Evolutionary conservation across 1,140 invertebrate species (phyloP), one percentile per base, ranked within the genome.

Genomic region (Zophobas morio): DNA sequence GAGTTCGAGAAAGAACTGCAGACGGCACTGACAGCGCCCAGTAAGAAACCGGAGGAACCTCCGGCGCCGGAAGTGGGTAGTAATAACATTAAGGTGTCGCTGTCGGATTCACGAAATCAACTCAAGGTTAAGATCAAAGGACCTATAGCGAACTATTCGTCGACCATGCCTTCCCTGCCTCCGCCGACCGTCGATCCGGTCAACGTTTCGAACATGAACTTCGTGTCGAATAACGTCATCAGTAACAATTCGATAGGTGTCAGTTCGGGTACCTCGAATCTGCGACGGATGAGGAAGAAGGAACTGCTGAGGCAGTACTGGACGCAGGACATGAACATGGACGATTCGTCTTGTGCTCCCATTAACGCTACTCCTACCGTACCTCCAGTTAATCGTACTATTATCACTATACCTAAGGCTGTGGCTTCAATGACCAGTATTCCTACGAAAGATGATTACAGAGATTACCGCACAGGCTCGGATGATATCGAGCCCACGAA

Each of bases 101-200:
- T 94, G 6, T 91, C 89, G 5, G 94, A 94, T 84, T 92, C 94
- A 0, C 87, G 94, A 20, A 96, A 96, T 87, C 95, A 96, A 82
- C 84, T 96, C 0, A 96, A 96, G 85, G 92, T 97, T 0, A 97
- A 97, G 86, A 96, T 96, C 77, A 96, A 96, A 86, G 95, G 95
- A 6, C 95, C 95, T 0, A 94, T 96, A 81, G 93, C 93, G 0
- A 94, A 94, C 82, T 95, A 95, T 60, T 80, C 91, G 0, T 86
- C 91, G 1, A 86, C 87, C 2, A 85, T 88, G 6, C 83, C 87
- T 53, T 84, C 88, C 4, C 87, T 90, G 79, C 91, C 90, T 56
- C 88, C 88, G 4, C 88, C 88, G 8, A 87, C 87, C 73, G 73
- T 82, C 54, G 78, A 82, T 63, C 49, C 76, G 32, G 72, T 70